Conservation (phyloP, 2,797 vertebrate species). For the Odontamblyopus lacepedii region DNA sequence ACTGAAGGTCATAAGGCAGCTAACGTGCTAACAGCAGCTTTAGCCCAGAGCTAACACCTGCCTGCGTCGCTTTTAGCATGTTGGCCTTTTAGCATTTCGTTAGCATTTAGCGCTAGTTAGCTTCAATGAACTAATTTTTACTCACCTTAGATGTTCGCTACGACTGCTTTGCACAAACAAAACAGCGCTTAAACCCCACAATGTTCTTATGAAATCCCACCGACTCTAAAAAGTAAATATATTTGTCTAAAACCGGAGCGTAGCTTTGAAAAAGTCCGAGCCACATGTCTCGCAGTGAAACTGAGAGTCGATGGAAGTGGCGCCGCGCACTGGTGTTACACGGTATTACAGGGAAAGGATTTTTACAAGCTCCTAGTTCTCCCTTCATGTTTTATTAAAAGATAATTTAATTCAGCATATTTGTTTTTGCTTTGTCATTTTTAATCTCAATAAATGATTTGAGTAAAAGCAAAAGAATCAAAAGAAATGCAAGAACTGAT, state of each 20-base stretch:
- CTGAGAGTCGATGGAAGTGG: conserved; percentile 35
- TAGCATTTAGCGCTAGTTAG: conserved; percentile 52
- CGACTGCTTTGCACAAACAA: conserved; percentile 16
- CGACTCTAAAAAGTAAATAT: conserved; percentile 20
- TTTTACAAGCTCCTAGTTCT: no score
- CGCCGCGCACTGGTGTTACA: conserved; percentile 41
- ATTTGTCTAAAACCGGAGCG: conserved; percentile 50
- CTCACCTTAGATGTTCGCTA: conserved; percentile 55
- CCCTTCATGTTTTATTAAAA: neutral
- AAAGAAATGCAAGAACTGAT: no score
- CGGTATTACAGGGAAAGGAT: conserved; percentile 17
- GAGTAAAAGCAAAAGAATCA: no score
- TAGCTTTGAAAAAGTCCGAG: conserved; percentile 68
- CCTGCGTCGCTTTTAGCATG: conserved; percentile 52
- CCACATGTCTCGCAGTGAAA: conserved; percentile 73
- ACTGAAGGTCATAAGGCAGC: conserved; percentile 70
- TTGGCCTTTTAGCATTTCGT: conserved; percentile 8
- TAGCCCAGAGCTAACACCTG: conserved; percentile 65
- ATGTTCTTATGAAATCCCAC: conserved; percentile 15
- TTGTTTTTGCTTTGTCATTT: neutral
- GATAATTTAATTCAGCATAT: no score
- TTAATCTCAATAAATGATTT: neutral
- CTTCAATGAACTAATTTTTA: conserved; percentile 27
- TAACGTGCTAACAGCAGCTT: conserved; percentile 29
- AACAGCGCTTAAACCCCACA: conserved; percentile 16